These are phyloP conservation scores for Lithophane semibrunnea DNA, from an alignment of 2,888 invertebrate species.

Conservation along the genomic window DNA sequence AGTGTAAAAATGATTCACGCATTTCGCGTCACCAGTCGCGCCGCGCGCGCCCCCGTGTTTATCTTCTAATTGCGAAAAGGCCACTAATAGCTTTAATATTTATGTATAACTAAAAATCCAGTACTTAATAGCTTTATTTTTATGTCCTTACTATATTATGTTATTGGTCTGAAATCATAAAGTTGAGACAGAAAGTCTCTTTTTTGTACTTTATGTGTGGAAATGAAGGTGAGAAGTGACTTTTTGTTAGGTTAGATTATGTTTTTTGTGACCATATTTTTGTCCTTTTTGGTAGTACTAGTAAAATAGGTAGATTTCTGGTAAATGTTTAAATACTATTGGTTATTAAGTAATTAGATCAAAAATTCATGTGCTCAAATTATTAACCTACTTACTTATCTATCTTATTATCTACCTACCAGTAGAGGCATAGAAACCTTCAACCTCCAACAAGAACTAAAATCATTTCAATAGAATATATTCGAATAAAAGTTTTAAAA, in stretches of 20 bases:
- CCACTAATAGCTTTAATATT: slow-evolving; percentile 25
- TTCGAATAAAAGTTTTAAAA: slow-evolving; percentile 22
- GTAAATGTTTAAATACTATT: neutral
- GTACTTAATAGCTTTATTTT: slow-evolving; percentile 12
- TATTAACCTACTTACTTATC: neutral
- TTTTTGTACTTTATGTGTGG: too few relatives aligned
- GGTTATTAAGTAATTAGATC: neutral
- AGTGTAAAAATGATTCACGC: slow-evolving; percentile 45
- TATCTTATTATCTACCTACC: slow-evolving; percentile 9
- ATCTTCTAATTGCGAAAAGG: slow-evolving; percentile 8
- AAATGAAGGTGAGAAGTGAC: neutral
- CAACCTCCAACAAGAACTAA: neutral
- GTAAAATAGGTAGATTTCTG: neutral
- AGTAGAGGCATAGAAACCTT: neutral
- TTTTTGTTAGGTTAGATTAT: neutral
- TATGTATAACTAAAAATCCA: slow-evolving; percentile 4
- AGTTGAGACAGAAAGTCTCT: neutral
- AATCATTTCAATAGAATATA: slow-evolving; percentile 17
- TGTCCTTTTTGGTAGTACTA: neutral
- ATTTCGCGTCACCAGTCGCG: neutral
- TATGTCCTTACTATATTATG: neutral
- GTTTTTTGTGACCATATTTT: neutral
- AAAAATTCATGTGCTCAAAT: neutral
- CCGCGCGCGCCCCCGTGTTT: slow-evolving; percentile 23
- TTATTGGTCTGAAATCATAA: too few relatives aligned